Conservation (phyloP, 2,888 invertebrate species). For the Cryptus armator region DNA sequence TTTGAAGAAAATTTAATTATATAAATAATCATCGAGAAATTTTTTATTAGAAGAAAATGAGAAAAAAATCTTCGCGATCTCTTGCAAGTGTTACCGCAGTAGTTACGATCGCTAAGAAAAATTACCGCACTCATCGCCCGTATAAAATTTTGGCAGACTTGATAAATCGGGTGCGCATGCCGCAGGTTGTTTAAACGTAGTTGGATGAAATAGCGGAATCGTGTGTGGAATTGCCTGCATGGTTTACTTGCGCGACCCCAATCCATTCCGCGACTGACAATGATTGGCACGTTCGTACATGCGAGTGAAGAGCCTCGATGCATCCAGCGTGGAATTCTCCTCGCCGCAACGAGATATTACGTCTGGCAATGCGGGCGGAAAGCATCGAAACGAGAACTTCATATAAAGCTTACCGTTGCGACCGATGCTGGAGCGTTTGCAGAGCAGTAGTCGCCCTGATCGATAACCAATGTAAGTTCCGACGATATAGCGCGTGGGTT, state of each 20-base stretch:
- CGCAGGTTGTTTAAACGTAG: not conserved
- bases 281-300: slow-evolving; percentile 34
- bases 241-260: not conserved
- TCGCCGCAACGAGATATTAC: slow-evolving; percentile 38
- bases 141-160: not conserved
- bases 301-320: slow-evolving; percentile 30
- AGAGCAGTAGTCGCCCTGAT: slow-evolving; percentile 34
- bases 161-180: not conserved
- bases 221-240: not conserved
- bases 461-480: slow-evolving; percentile 61
- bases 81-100: too few species aligned
- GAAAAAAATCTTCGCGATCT: too few species aligned
- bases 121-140: not conserved
- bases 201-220: not conserved
- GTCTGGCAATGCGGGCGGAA: slow-evolving; percentile 28
- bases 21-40: too few species aligned
- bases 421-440: not conserved
- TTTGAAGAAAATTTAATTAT: too few species aligned
- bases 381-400: slow-evolving; percentile 40
- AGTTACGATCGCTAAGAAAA: too few species aligned
- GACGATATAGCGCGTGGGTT: slow-evolving; percentile 9
- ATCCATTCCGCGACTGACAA: slow-evolving; percentile 27
- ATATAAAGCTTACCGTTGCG: slow-evolving; percentile 20
- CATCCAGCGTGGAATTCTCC: slow-evolving; percentile 13
- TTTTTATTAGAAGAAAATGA: too few species aligned